A percentile compares a stretch with the other conserved stretches of the same genome.
phyloP scores from a whole-genome alignment of 2,797 vertebrate genomes.

The Microchirus variegatus region DNA sequence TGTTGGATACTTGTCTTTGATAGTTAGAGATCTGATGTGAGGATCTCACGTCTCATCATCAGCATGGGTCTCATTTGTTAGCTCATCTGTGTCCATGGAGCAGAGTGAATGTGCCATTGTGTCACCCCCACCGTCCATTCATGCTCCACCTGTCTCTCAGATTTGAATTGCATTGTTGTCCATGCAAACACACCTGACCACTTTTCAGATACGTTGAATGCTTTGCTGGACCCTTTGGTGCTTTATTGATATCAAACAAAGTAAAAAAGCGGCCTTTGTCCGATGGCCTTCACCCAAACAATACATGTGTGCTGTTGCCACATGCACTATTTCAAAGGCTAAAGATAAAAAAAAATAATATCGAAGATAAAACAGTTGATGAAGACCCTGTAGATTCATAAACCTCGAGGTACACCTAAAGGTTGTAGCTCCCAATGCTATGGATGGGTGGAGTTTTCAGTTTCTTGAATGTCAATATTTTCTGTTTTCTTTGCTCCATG shows the following conservation, averaged over 20 bases:
- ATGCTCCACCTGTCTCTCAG: constrained; percentile 11
- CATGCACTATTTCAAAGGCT: background rate
- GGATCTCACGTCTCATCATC: background rate
- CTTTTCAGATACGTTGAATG: constrained; percentile 31
- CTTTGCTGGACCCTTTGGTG: constrained; percentile 35
- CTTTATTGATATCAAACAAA: constrained; percentile 40
- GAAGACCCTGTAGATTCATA: too few species aligned
- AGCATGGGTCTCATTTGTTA: constrained; percentile 13
- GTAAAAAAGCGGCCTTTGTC: constrained; percentile 25
- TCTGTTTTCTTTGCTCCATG: too few species aligned
- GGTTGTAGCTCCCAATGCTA: background rate
- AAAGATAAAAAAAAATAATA: background rate
- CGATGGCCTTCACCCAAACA: constrained; percentile 3
- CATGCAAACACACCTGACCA: constrained; percentile 1
- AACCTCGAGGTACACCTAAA: background rate
- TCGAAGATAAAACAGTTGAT: background rate
- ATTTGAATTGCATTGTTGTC: constrained; percentile 8
- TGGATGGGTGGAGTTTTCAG: too few species aligned
- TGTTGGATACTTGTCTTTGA: background rate
- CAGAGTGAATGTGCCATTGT: constrained; percentile 8
- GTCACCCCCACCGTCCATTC: constrained; percentile 1
- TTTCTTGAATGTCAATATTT: too few species aligned
- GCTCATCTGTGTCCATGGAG: constrained; percentile 3
- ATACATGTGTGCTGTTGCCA: constrained; percentile 5
- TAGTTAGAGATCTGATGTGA: background rate